Evolutionary conservation across 2,797 vertebrate species (phyloP).

Genomic region (Argya squamiceps): DNA sequence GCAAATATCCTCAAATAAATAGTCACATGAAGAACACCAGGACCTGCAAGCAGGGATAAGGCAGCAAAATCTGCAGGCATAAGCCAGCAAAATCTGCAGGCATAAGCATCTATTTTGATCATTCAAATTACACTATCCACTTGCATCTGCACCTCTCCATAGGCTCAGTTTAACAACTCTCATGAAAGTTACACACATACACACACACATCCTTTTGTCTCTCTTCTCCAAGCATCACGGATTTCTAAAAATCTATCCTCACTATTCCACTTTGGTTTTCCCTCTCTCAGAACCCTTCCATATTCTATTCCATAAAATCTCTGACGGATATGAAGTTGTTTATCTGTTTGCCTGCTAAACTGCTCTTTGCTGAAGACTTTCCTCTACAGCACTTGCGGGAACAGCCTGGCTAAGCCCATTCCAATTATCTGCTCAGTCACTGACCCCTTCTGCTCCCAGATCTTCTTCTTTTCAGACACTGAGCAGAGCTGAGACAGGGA

Average conservation of each 20-base stretch:
- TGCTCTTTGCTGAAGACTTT: background rate
- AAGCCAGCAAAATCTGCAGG: background rate
- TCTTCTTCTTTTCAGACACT: fast-evolving
- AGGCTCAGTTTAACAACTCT: background rate
- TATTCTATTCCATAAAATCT: background rate
- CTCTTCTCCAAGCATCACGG: background rate
- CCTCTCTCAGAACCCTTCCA: background rate
- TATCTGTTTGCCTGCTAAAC: background rate
- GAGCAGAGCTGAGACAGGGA: background rate
- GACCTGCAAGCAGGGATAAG: background rate
- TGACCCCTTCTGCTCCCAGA: background rate
- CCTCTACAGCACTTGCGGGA: background rate
- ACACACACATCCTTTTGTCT: background rate
- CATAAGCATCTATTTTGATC: background rate
- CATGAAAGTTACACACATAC: background rate
- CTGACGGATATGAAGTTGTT: background rate
- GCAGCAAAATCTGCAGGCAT: background rate
- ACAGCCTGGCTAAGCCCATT: background rate
- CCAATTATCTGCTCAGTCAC: background rate
- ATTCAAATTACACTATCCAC: background rate
- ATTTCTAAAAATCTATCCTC: background rate
- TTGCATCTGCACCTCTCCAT: background rate
- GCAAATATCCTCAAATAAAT: background rate
- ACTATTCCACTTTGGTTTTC: background rate
- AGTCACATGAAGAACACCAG: fast-evolving